These are phyloP conservation scores for Caenorhabditis zanzibari DNA, from an alignment of 2,888 invertebrate genomes.

Conservation along the genomic window DNA sequence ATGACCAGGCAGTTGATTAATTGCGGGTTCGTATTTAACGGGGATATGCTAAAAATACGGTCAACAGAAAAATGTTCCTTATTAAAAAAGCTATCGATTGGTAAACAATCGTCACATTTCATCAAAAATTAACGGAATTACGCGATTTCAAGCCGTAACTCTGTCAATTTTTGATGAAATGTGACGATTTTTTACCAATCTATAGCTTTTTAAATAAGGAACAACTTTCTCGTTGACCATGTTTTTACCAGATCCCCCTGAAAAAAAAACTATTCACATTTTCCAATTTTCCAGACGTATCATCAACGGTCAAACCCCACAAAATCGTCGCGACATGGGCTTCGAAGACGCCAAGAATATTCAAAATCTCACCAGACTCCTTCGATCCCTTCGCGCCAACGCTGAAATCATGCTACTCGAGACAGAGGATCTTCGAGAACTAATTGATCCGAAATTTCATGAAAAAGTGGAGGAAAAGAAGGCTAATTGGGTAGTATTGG, in stretches of 20 bases:
- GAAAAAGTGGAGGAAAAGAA: neutral
- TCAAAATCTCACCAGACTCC: constrained; percentile 1
- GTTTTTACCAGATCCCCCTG: too few species aligned
- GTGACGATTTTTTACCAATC: too few species aligned
- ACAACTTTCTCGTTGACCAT: too few species aligned
- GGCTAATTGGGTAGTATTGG: neutral
- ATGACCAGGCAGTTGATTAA: constrained; percentile 46
- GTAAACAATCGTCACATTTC: neutral
- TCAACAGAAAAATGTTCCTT: too few species aligned
- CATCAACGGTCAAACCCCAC: neutral
- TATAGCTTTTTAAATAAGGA: too few species aligned
- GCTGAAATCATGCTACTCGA: constrained; percentile 35
- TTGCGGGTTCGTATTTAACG: constrained; percentile 29
- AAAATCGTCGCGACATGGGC: constrained; percentile 33
- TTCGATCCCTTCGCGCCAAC: constrained; percentile 19
- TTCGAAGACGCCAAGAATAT: constrained; percentile 16
- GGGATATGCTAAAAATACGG: too few species aligned
- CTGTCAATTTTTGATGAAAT: too few species aligned
- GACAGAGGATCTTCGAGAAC: constrained; percentile 19
- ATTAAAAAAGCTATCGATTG: too few species aligned
- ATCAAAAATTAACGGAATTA: too few species aligned
- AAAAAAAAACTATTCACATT: too few species aligned
- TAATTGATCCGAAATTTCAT: neutral
- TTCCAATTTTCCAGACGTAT: constrained; percentile 12
- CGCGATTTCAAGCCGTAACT: too few species aligned